Conservation (phyloP, 2,888 invertebrate genomes). For the Anorthoa munda region DNA sequence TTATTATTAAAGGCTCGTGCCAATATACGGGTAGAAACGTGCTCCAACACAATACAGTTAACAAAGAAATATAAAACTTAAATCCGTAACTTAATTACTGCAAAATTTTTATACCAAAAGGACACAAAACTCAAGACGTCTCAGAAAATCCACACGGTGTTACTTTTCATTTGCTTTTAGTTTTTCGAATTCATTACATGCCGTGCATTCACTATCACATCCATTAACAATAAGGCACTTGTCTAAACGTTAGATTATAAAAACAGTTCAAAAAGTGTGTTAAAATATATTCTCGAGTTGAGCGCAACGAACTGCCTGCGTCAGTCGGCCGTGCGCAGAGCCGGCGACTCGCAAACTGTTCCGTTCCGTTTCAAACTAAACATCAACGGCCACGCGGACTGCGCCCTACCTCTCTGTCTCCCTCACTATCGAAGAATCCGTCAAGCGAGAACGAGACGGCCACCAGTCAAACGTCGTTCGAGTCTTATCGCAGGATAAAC, state of each 20-base stretch:
- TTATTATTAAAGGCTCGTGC: slow-evolving; percentile 91
- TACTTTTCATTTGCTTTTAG: slow-evolving; percentile 79
- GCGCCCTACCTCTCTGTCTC: slow-evolving; percentile 87
- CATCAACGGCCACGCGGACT: slow-evolving; percentile 87
- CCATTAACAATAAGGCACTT: slow-evolving; percentile 88
- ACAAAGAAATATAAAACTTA: slow-evolving; percentile 81
- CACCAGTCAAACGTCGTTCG: slow-evolving; percentile 76
- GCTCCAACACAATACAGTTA: slow-evolving; percentile 81
- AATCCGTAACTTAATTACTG: slow-evolving; percentile 78
- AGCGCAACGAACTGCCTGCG: slow-evolving; percentile 86
- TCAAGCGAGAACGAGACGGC: slow-evolving; percentile 80
- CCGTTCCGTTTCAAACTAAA: slow-evolving; percentile 85
- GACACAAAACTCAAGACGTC: slow-evolving; percentile 85
- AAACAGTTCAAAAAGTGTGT: slow-evolving; percentile 79
- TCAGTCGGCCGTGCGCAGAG: slow-evolving; percentile 86
- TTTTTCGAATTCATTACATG: slow-evolving; percentile 83
- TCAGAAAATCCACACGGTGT: slow-evolving; percentile 81
- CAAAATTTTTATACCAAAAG: slow-evolving; percentile 88
- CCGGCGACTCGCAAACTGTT: slow-evolving; percentile 91
- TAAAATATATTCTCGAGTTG: slow-evolving; percentile 83
- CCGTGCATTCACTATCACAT: slow-evolving; percentile 89
- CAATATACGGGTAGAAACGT: slow-evolving; percentile 86
- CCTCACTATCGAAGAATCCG: slow-evolving; percentile 78
- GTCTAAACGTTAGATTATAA: slow-evolving; percentile 79
- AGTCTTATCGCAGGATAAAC: slow-evolving; percentile 89